Evolutionary conservation across 2,797 vertebrate species (phyloP).

Genomic region (Nothura maculosa): DNA sequence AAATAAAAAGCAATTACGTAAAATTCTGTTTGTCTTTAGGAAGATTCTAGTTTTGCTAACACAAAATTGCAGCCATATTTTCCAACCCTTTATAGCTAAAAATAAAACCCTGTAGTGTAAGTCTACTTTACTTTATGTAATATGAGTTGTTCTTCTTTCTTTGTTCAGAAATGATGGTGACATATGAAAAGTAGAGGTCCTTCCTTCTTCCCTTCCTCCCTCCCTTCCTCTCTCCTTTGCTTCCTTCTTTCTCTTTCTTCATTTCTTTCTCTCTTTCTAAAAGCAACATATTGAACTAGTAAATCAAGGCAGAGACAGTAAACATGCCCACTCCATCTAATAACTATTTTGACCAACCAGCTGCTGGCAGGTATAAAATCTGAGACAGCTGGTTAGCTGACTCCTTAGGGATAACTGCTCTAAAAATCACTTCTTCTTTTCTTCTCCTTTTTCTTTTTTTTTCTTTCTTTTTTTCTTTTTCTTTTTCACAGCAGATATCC

Average conservation of each 20-base stretch:
- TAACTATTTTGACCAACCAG: slow-evolving; percentile 69
- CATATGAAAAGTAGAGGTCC: neutral
- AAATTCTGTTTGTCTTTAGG: neutral
- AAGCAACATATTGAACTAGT: neutral
- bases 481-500: neutral
- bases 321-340: neutral
- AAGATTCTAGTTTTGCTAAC: neutral
- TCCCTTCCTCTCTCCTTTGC: neutral
- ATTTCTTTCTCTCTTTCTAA: slow-evolving; percentile 12
- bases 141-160: neutral
- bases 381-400: slow-evolving; percentile 78
- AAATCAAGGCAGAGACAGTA: slow-evolving; percentile 32
- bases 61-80: neutral
- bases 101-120: neutral
- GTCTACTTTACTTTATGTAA: neutral
- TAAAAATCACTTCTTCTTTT: slow-evolving; percentile 62
- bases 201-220: neutral
- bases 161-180: neutral
- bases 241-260: neutral
- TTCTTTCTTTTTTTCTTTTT: neutral
- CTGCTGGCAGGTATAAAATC: slow-evolving; percentile 74
- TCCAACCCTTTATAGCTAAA: neutral
- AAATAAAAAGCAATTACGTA: neutral
- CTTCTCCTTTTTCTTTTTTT: neutral
- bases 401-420: slow-evolving; percentile 76